Evolutionary conservation across 2,113 vertebrate genomes (phyloP), one percentile per base, ranked within the genome.

Genomic region (Alouatta palliata): DNA sequence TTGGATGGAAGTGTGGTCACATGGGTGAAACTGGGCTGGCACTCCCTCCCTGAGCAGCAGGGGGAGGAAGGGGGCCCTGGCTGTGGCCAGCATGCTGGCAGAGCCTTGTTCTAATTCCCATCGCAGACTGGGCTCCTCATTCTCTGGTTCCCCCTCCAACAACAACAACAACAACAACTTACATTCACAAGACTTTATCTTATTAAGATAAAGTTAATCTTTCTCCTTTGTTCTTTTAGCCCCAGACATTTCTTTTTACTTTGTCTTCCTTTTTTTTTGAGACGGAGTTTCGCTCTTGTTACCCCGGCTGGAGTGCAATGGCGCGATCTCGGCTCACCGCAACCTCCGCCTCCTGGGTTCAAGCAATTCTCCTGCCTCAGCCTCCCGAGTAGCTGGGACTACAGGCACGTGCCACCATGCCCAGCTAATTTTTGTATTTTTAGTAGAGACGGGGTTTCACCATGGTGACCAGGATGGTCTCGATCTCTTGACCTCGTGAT

Each of bases 1-100:
- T 97, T 96, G 97, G 97, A 89, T 70, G 92, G 92, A 90, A 95
- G 58, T 1, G 0, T 27, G 84, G 79, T 95, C 97, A 97, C 49
- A 10, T 88, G 97, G 79, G 85, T 86, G 91, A 92, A 93, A 96
- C 71, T 21, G 95, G 98, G 94, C 95, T 82, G 92, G 66, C 11
- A 37, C 56, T 37, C 5, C 1, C 52, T 54, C 64, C 9, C 0
- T 0, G 52, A 94, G 89, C 86, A 95, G 90, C 93, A 54, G 54
- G 90, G 68, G 35, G 13, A 81, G 91, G 91, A 37, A 71, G 54
- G 47, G 0, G 0, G 64, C 66, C 80, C 71, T 49, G 17, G 73
- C 43, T 21, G 73, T 30, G 91, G 58, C 82, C 76, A 77, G 86
- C 58, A 43, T 54, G 82, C 84, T 79, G 79, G 52, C 12, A 8